These are phyloP conservation scores for Mythimna loreyi DNA, from an alignment of 2,888 invertebrate genomes.

Conservation along the genomic window DNA sequence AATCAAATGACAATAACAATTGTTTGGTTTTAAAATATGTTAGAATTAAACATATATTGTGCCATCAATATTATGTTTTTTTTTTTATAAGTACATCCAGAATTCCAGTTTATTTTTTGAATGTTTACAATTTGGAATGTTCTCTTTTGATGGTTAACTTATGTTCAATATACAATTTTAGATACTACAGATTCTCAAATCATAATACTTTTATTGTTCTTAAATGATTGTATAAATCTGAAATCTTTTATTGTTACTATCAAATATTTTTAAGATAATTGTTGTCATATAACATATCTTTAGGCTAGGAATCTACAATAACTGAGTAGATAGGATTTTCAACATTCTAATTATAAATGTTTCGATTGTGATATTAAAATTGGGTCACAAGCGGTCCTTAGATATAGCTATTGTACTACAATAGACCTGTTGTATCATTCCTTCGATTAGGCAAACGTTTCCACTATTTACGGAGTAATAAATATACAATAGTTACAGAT, in stretches of 20 bases:
- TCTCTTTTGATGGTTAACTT: slow-evolving; percentile 29
- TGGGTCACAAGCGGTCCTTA: slow-evolving; percentile 34
- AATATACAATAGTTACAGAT: slow-evolving; percentile 76
- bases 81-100: slow-evolving; percentile 14
- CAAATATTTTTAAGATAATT: slow-evolving; percentile 43
- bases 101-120: slow-evolving; percentile 25
- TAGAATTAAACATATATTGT: slow-evolving; percentile 37
- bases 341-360: slow-evolving; percentile 46
- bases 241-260: slow-evolving; percentile 35
- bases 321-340: slow-evolving; percentile 47
- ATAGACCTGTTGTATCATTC: slow-evolving; percentile 56
- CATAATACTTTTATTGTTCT: slow-evolving; percentile 26
- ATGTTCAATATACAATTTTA: slow-evolving; percentile 30
- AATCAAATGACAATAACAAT: slow-evolving; percentile 49
- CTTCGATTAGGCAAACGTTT: slow-evolving; percentile 53
- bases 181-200: slow-evolving; percentile 23
- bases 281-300: slow-evolving; percentile 54
- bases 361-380: slow-evolving; percentile 63
- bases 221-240: slow-evolving; percentile 26
- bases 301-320: slow-evolving; percentile 45
- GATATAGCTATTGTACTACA: slow-evolving; percentile 32
- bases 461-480: slow-evolving; percentile 67
- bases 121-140: slow-evolving; percentile 28
- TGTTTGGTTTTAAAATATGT: slow-evolving; percentile 51
- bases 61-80: slow-evolving; percentile 43